These are phyloP conservation scores for Nymphicus hollandicus DNA, from an alignment of 2,113 vertebrate genomes.

Conservation along the genomic window DNA sequence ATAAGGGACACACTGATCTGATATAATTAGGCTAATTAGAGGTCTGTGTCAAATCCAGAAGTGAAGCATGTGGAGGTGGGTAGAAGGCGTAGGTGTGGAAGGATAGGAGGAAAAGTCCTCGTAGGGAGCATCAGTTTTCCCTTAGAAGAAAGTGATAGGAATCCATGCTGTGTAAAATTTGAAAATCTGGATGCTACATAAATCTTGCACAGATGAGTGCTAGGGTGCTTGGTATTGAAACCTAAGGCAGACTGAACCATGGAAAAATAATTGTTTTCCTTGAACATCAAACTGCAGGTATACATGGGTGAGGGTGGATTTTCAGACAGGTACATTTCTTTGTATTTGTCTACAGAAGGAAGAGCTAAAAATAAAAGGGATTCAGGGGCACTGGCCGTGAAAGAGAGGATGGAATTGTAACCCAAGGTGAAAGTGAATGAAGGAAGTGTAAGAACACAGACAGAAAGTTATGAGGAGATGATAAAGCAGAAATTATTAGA, in stretches of 20 bases:
- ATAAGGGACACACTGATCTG: neutral
- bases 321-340: neutral
- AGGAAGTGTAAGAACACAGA: neutral
- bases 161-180: neutral
- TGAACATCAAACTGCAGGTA: neutral
- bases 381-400: neutral
- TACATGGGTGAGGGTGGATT: neutral
- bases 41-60: slow-evolving; percentile 17
- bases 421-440: neutral
- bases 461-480: neutral
- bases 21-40: slow-evolving; percentile 51
- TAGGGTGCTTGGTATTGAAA: neutral
- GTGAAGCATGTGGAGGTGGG: neutral
- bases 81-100: neutral
- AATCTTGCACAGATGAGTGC: neutral
- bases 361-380: neutral
- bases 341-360: neutral
- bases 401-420: neutral
- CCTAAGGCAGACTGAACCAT: neutral
- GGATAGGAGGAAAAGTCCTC: neutral
- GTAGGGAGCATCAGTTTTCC: neutral
- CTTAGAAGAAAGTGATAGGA: neutral
- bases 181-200: neutral
- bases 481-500: neutral
- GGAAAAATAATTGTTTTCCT: neutral